Evolutionary conservation across 2,113 vertebrate species (phyloP), one percentile per base, ranked within the genome.

Genomic region (Chroicocephalus ridibundus): DNA sequence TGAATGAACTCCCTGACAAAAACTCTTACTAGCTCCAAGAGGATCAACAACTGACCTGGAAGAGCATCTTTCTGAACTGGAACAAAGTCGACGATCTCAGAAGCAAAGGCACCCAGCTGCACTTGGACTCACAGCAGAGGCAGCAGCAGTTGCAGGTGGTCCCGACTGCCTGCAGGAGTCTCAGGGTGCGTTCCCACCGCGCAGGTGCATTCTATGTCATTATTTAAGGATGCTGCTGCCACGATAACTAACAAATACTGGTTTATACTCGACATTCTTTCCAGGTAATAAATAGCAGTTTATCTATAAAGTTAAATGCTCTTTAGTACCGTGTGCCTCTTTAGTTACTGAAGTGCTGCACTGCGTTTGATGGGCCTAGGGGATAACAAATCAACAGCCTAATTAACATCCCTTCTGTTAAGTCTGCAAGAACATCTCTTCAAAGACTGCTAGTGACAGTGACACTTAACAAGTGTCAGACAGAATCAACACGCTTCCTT

Each of bases 391-490:
- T 65, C 70, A 65, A 82, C 65, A 85, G 78, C 22, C 61, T 87
- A 71, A 93, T 95, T 95, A 91, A 58, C 52, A 51, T 46, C 32
- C 78, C 65, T 82, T 9, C 75, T 85, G 93, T n/a, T 36, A 31
- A 27, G 42, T 5, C 86, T 49, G 14, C 62, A 27, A 83, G 42
- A 87, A 10, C 22, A 14, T 8, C 57, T 55, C 84, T 27, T 62
- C 70, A 11, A n/a, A 40, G 75, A 11, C 61, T 90, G 69, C 4
- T 71, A 57, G 55, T 5, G 44, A 27, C 72, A 65, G 47, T 52
- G 71, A 57, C 94, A 80, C 51, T 79, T 52, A 29, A 29, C 31
- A 47, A 32, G 71, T 20, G 81, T 19, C 81, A 93, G 47, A 21
- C 69, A 87, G 62, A 21, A 70, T 46, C 87, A 70, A 6, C 40